phyloP scores from a whole-genome alignment of 2,888 invertebrate species.

The Amblyteles armatorius region DNA sequence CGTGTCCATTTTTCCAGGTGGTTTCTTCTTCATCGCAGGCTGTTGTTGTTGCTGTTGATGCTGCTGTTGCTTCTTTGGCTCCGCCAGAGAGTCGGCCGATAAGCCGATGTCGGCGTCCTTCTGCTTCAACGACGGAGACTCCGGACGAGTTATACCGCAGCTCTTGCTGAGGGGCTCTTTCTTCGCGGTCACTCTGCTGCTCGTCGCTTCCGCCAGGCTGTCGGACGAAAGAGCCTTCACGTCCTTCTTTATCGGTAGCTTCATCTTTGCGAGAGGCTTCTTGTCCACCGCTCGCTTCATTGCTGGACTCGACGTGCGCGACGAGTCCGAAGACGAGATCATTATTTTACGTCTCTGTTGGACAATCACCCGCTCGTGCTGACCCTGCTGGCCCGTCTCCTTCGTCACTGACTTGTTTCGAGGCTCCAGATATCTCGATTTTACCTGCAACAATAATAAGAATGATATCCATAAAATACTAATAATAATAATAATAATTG shows the following conservation, averaged over 20 bases:
- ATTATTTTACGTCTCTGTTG: constrained; percentile 85
- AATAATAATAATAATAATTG: not conserved
- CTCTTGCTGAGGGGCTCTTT: constrained; percentile 80
- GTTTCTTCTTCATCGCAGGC: constrained; percentile 70
- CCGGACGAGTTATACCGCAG: constrained; percentile 82
- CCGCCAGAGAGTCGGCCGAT: constrained; percentile 82
- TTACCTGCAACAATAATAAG: constrained; percentile 80
- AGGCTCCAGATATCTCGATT: constrained; percentile 89
- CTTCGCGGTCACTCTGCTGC: constrained; percentile 71
- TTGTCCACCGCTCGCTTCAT: constrained; percentile 84
- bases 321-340: constrained; percentile 89
- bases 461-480: not conserved
- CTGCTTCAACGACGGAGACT: constrained; percentile 81
- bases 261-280: constrained; percentile 78
- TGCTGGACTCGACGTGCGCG: constrained; percentile 89
- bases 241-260: constrained; percentile 81
- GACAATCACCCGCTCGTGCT: constrained; percentile 78
- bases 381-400: constrained; percentile 71
- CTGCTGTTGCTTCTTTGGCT: constrained; percentile 75
- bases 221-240: constrained; percentile 85
- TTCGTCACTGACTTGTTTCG: constrained; percentile 80
- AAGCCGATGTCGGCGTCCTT: constrained; percentile 80
- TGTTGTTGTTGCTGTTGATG: not conserved
- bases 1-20: constrained; percentile 80
- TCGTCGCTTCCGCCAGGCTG: constrained; percentile 85